These are phyloP conservation scores for Trachurus trachurus DNA, from an alignment of 2,797 vertebrate species.

Conservation along the genomic window DNA sequence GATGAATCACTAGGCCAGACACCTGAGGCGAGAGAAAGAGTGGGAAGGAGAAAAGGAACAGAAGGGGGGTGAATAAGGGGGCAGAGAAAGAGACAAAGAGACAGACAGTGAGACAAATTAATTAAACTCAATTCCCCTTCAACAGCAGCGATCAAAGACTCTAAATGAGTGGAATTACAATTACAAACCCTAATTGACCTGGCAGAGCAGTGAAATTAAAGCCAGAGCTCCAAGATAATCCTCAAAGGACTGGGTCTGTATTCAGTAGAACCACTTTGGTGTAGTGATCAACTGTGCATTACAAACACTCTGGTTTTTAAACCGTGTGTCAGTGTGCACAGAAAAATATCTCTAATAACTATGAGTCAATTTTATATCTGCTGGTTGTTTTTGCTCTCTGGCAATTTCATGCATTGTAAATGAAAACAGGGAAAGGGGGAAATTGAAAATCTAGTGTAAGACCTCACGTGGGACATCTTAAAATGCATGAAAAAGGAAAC, in stretches of 20 bases:
- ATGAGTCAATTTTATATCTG: constrained; percentile 41
- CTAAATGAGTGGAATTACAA: constrained; percentile 69
- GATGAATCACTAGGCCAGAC: constrained; percentile 83
- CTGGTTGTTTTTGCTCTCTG: constrained; percentile 33
- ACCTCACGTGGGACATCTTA: constrained; percentile 30
- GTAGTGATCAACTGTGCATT: constrained; percentile 24
- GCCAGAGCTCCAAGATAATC: constrained; percentile 52
- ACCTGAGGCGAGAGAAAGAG: constrained; percentile 81
- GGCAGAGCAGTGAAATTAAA: constrained; percentile 64
- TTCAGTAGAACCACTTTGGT: constrained; percentile 48
- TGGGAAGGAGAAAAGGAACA: neutral
- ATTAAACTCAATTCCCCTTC: constrained; percentile 58
- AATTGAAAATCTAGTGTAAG: constrained; percentile 29
- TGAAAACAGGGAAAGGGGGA: constrained; percentile 32
- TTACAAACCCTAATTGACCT: constrained; percentile 73
- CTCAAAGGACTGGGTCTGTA: constrained; percentile 47
- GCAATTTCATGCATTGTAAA: constrained; percentile 42
- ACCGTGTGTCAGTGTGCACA: constrained; percentile 18
- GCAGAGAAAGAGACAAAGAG: constrained; percentile 46
- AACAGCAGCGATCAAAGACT: constrained; percentile 64
- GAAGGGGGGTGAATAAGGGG: neutral
- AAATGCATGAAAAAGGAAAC: constrained; percentile 50
- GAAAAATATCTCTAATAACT: constrained; percentile 17
- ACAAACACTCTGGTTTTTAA: constrained; percentile 35
- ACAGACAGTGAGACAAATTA: constrained; percentile 66